phyloP scores from a whole-genome alignment of 2,113 vertebrate species.

The Dasyurus viverrinus region DNA sequence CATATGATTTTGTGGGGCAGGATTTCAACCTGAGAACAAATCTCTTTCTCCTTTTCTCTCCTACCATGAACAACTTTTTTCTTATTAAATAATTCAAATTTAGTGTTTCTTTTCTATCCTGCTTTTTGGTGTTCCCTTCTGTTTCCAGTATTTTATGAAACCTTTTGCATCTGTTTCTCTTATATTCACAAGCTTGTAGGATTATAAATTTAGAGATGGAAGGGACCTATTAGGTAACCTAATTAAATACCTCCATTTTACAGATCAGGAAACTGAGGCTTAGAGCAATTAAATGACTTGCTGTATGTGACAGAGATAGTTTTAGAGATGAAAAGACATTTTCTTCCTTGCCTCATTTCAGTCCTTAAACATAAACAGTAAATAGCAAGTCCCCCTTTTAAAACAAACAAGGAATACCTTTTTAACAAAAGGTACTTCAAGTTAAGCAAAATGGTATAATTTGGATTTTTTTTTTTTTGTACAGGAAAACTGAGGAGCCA shows the following conservation, averaged over 20 bases:
- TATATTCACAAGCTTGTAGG: not conserved
- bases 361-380: not conserved
- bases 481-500: not conserved
- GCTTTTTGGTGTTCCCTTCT: not conserved
- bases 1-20: not conserved
- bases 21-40: slow-evolving; percentile 28
- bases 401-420: not conserved
- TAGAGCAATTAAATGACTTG: not conserved
- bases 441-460: not conserved
- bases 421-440: not conserved
- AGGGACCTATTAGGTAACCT: not conserved
- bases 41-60: not conserved
- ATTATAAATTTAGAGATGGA: not conserved
- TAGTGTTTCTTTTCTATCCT: not conserved
- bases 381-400: not conserved
- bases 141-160: not conserved
- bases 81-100: not conserved
- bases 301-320: not conserved
- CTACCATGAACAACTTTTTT: not conserved
- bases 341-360: not conserved
- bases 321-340: not conserved
- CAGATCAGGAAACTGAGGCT: not conserved
- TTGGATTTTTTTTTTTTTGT: not conserved
- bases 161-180: not conserved
- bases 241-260: not conserved